Conservation (phyloP, 2,888 invertebrate genomes). For the Salticus scenicus region DNA sequence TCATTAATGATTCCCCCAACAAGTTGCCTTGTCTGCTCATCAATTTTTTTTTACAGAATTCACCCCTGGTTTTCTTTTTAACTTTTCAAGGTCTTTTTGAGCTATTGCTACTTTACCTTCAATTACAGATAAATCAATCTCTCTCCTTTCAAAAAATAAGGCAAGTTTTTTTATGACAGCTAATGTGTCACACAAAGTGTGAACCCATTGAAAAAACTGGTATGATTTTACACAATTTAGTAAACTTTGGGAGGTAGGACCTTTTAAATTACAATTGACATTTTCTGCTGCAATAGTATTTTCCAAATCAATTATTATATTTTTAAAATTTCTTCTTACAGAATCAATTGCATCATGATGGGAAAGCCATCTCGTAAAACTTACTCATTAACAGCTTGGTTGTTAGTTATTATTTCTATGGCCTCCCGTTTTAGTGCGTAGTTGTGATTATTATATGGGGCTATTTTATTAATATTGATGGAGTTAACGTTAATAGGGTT, state of each 20-base stretch:
- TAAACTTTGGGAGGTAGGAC: background rate
- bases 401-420: too few relatives aligned
- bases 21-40: background rate
- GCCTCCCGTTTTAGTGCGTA: too few relatives aligned
- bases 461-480: too few relatives aligned
- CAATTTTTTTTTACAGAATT: background rate
- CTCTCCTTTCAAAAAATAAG: background rate
- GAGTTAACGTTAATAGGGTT: too few relatives aligned
- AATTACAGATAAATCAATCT: background rate
- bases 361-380: background rate
- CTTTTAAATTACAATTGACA: background rate
- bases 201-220: background rate
- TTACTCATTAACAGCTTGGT: too few relatives aligned
- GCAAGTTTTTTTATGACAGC: background rate
- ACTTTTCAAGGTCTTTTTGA: background rate
- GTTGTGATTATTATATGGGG: too few relatives aligned
- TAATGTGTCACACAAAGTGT: background rate
- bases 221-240: background rate
- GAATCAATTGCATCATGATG: background rate
- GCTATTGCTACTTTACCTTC: background rate
- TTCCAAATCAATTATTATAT: background rate
- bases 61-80: background rate
- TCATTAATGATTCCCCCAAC: background rate
- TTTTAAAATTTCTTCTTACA: background rate
- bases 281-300: background rate